Evolutionary conservation across 2,113 vertebrate species (phyloP), one percentile per base, ranked within the genome.

Genomic region (Phrynocephalus versicolor): DNA sequence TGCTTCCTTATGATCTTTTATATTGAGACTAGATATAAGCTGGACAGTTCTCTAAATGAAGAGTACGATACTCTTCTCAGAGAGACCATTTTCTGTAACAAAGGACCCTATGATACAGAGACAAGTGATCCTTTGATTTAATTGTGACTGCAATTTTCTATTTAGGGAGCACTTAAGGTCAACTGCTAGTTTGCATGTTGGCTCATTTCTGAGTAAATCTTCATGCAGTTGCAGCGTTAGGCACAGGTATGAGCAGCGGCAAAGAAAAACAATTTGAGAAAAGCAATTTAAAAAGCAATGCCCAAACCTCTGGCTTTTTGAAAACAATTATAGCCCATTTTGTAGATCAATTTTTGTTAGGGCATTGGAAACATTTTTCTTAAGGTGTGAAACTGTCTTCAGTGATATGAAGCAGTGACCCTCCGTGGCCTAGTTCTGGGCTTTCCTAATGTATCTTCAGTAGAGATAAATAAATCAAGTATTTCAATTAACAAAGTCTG

Each of bases 401-500:
- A 90, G 74, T 39, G 72, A 30, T 77, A 37, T 45, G 57, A 91
- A 86, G 89, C 79, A 84, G 72, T 62, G 88, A 91, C 92, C 93
- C 88, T 87, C 89, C 91, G 83, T 91, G 30, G 90, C 65, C 89
- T 78, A 55, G 86, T 89, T 90, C 90, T 64, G 94, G 91, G 90
- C 85, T 62, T 84, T 64, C 35, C 30, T 65, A 19, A 7, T 67
- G 84, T 79, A 45, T 89, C 83, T 33, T 62, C 89, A 75, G 81
- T 85, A 14, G 16, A 8, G 81, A 77, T 85, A 94, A 87, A 94
- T 95, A 93, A 95, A 95, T 95, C 93, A 95, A 65, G 85, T 55
- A 25, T 87, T 86, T 90, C 94, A 90, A 93, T 95, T 92, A 94
- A 87, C 91, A 83, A 90, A 94, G 91, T 81, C 62, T 75, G 65